Evolutionary conservation across 37 sponge, comb jelly and placozoan genomes (phyloP).

Genomic region (Tethya wilhelma): DNA sequence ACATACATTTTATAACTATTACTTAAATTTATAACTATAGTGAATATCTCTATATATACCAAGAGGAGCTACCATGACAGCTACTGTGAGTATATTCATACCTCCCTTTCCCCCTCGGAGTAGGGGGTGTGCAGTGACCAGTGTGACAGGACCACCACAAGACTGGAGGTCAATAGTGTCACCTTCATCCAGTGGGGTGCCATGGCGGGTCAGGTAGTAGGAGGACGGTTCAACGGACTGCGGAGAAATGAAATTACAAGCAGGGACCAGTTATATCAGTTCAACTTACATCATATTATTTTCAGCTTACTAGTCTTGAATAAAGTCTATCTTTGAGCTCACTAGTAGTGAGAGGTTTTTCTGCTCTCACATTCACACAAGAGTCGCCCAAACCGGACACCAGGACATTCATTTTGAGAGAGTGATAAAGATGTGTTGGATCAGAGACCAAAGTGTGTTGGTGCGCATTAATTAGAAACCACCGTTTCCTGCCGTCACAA

Average conservation of each 20-base stretch:
- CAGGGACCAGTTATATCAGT: too few relatives aligned
- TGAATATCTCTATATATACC: neutral
- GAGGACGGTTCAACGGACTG: neutral
- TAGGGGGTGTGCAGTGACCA: slow-evolving; percentile 46
- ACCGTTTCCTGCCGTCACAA: too few relatives aligned
- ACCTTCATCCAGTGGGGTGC: slow-evolving; percentile 45
- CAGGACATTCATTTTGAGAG: too few relatives aligned
- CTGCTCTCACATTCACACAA: too few relatives aligned
- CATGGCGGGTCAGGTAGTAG: slow-evolving; percentile 40
- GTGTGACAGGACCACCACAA: neutral
- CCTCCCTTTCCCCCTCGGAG: slow-evolving; percentile 89
- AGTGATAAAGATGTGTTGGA: too few relatives aligned
- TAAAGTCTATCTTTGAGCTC: neutral
- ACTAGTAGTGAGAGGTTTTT: neutral
- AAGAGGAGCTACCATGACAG: neutral
- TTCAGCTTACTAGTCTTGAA: neutral
- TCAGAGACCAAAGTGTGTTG: too few relatives aligned
- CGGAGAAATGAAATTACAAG: too few relatives aligned
- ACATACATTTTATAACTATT: neutral
- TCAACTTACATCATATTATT: neutral
- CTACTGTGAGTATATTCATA: slow-evolving; percentile 3
- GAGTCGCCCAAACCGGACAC: too few relatives aligned
- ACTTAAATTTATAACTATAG: neutral
- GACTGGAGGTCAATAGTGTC: slow-evolving; percentile 15
- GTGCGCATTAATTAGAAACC: too few relatives aligned